Conservation (phyloP, 2,888 invertebrate genomes). For the Brachynemurus nebulosus region DNA sequence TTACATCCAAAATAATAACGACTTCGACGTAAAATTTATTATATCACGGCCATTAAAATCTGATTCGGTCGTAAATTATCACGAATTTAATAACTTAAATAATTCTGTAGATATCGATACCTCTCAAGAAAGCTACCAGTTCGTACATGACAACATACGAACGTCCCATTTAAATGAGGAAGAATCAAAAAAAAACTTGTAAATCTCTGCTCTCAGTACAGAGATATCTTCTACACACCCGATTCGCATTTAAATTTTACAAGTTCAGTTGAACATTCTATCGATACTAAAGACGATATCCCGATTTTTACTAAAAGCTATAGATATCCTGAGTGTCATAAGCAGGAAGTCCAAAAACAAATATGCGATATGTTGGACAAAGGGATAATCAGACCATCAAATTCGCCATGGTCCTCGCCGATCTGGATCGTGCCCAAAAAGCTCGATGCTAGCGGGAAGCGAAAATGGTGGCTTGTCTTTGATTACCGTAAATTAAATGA, state of each 20-base stretch:
- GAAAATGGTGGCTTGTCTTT: slow-evolving; percentile 18
- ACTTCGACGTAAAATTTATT: too few relatives aligned
- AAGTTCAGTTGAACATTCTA: slow-evolving; percentile 20
- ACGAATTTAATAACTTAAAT: too few relatives aligned
- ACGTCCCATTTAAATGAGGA: slow-evolving; percentile 18
- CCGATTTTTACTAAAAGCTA: slow-evolving; percentile 21
- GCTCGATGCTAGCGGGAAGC: slow-evolving; percentile 20
- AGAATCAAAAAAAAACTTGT: slow-evolving; percentile 17
- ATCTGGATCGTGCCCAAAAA: slow-evolving; percentile 25
- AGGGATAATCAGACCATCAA: slow-evolving; percentile 18
- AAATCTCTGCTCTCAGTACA: slow-evolving; percentile 16
- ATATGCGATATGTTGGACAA: slow-evolving; percentile 19
- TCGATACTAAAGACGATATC: slow-evolving; percentile 20
- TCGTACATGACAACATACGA: too few relatives aligned
- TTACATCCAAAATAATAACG: too few relatives aligned
- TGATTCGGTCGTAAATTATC: not conserved
- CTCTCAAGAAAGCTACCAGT: too few relatives aligned
- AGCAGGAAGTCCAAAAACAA: slow-evolving; percentile 23
- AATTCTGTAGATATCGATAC: too few relatives aligned
- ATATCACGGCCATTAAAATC: too few relatives aligned
- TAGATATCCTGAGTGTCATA: slow-evolving; percentile 21
- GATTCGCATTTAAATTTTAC: slow-evolving; percentile 18
- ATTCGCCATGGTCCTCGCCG: slow-evolving; percentile 19
- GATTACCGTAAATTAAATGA: slow-evolving; percentile 20
- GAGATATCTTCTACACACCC: slow-evolving; percentile 19